phyloP scores from a whole-genome alignment of 1,140 invertebrate species.

The Heliconius melpomene region DNA sequence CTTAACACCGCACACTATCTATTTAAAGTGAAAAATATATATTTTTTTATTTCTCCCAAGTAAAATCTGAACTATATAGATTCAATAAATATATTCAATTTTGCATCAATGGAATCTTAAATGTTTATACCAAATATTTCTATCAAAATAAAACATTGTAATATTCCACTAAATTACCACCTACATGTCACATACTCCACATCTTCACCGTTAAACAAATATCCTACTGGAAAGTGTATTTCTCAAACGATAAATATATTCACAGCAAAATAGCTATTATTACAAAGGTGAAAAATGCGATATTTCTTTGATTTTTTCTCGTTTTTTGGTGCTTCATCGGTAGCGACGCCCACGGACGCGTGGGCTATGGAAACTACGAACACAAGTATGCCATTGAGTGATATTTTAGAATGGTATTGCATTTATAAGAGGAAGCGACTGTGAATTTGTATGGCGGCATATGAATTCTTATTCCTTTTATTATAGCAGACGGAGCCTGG shows the following conservation, averaged over 20 bases:
- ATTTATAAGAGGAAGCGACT: slow-evolving; percentile 25
- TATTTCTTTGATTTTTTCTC: slow-evolving; percentile 28
- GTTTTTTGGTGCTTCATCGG: slow-evolving; percentile 26
- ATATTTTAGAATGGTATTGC: slow-evolving; percentile 15
- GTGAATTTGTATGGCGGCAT: no score
- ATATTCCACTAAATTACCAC: slow-evolving; percentile 39
- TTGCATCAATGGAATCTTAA: no score
- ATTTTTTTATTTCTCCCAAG: no score
- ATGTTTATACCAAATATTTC: not conserved
- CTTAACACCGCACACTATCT: no score
- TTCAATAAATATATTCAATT: no score
- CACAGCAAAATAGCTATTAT: slow-evolving; percentile 36
- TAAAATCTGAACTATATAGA: no score
- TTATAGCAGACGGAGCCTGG: no score
- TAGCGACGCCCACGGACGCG: slow-evolving; percentile 45
- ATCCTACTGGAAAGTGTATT: slow-evolving; percentile 53
- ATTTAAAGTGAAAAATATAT: no score
- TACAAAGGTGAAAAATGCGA: slow-evolving; percentile 17
- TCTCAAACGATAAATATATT: slow-evolving; percentile 6
- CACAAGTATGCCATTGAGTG: slow-evolving; percentile 40
- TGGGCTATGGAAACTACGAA: slow-evolving; percentile 47
- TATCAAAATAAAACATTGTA: slow-evolving; percentile 1
- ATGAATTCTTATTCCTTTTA: not conserved
- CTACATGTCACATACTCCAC: slow-evolving; percentile 41
- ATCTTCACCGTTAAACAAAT: slow-evolving; percentile 47